Conservation (phyloP, 2,113 vertebrate species). For the Cavia porcellus region DNA sequence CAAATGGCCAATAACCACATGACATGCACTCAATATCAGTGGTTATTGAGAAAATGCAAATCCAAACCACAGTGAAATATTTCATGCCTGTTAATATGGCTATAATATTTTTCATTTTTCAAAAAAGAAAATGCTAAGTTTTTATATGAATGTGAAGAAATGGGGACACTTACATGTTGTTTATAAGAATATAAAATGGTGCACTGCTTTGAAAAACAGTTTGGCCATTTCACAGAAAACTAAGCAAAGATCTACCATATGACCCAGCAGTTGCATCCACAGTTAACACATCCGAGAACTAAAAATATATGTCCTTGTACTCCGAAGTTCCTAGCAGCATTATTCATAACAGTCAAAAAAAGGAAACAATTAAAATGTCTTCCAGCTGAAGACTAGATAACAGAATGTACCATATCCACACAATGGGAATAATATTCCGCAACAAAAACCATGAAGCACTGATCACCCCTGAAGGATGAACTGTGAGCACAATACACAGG, state of each 20-base stretch:
- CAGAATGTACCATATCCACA: not conserved
- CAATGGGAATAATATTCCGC: not conserved
- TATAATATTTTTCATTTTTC: not conserved
- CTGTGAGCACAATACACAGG: not conserved
- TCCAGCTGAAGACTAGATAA: not conserved
- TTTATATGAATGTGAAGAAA: not conserved
- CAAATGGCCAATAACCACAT: not conserved
- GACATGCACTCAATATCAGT: not conserved
- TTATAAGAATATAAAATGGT: not conserved
- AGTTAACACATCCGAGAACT: not conserved
- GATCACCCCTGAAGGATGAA: not conserved
- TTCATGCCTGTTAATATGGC: not conserved
- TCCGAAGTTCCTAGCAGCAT: not conserved
- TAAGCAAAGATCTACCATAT: not conserved
- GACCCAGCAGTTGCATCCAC: not conserved
- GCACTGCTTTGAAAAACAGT: not conserved
- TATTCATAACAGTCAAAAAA: not conserved
- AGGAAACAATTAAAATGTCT: not conserved
- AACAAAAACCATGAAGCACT: not conserved
- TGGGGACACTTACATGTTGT: not conserved
- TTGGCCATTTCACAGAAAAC: not conserved
- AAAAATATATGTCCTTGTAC: not conserved
- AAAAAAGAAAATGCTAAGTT: not conserved
- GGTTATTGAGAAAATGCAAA: not conserved
- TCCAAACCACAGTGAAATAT: not conserved